Evolutionary conservation across 2,888 invertebrate species (phyloP), one percentile per base, ranked within the genome.

Genomic region (Parascotia fuliginaria): DNA sequence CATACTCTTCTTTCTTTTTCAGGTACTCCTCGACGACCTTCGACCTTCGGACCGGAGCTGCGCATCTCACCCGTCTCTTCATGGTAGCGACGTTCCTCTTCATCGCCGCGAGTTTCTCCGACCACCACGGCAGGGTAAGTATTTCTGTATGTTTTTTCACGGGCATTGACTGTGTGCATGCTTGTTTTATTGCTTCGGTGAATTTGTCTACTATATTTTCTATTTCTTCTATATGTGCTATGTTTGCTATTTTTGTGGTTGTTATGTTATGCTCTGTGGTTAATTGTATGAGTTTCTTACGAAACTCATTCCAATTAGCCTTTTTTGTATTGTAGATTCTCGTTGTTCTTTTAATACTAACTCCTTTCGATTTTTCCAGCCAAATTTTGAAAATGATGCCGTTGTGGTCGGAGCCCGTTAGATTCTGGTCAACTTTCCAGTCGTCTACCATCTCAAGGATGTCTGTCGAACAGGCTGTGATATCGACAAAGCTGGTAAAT

Each of bases 81-180:
- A n/a, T 42, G 2, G 46, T 57, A 32, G 37, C 15, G 7, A 59
- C 49, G 9, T 41, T 16, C 11, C 19, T 51, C 22, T 60, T 65
- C 50, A 53, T 7, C 4, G 11, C 27, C 0, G 36, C 43, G 0
- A 61, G 56, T 7, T 50, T 44, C 1, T 51, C 39, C 14, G 43
- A 37, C 65, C 62, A 63, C 63, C 65, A 65, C n/a, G 61, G 63
- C 19, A 57, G 9, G 16, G 28, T 60, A n/a, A 40, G 19, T 31
- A 2, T 33, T 2, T 36, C 3, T 19, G 16, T 40, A 0, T n/a
- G 22, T 32, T 56, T 52, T 9, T 9, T 45, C 19, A 37, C 51
- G 0, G 61, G 56, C 12, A 65, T 55, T 1, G 19, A 11, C 0
- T 14, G 1, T 1, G 7, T 16, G 11, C 41, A 53, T 29, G 53